A percentile compares a stretch with the other conserved stretches of the same genome.
phyloP scores from a whole-genome alignment of 2,797 vertebrate genomes.

The Zonotrichia albicollis region DNA sequence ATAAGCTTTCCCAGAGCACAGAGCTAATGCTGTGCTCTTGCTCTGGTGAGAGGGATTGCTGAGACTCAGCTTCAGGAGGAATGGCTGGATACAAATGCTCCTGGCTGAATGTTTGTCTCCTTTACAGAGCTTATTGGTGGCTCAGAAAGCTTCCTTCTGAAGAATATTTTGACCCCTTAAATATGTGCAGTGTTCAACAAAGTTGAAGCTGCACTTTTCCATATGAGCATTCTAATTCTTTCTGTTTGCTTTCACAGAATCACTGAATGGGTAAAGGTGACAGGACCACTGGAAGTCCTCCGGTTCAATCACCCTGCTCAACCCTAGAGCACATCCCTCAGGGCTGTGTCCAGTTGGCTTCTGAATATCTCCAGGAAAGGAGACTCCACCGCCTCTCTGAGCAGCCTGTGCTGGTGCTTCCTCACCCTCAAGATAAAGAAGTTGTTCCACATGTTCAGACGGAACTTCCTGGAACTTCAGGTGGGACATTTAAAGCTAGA shows the following conservation, averaged over 20 bases:
- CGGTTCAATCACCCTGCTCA: neutral
- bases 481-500: neutral
- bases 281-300: neutral
- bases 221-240: neutral
- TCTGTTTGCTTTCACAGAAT: neutral
- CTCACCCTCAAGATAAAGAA: neutral
- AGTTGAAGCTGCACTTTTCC: neutral
- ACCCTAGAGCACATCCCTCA: too few species aligned
- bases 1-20: neutral
- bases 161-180: neutral
- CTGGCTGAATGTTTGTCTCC: neutral
- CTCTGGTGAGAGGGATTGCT: neutral
- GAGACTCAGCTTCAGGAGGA: neutral
- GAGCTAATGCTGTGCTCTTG: rapidly evolving
- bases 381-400: neutral
- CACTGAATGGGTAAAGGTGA: neutral
- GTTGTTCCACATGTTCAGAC: neutral
- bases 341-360: neutral
- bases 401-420: neutral
- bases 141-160: neutral
- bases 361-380: neutral
- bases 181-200: rapidly evolving
- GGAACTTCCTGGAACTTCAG: neutral
- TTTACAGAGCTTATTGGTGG: neutral
- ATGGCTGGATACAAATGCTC: neutral